Base-by-base conservation (phyloP, 2,797 vertebrate species). In the Liasis olivaceus region DNA sequence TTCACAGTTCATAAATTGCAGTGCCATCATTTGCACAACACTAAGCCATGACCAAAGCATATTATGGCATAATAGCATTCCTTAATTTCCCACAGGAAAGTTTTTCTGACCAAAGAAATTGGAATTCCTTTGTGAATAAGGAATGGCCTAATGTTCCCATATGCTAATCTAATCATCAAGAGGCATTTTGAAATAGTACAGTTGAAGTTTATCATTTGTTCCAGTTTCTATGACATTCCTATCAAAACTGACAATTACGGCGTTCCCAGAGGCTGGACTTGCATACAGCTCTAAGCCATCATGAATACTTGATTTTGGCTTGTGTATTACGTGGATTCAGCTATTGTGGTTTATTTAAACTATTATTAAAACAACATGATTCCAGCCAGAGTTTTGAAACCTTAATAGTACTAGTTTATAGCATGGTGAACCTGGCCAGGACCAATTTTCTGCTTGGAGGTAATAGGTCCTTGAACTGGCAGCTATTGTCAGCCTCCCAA, bases 211-310 rank as follows among this genome's bases (percentile, higher is more conserved):
- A 11, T 92, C 91, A 62, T 0, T 87, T 31, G 60, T 0, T 2
- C 94, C 89, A 89, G n/a, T 93, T 95, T 93, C 92, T 85, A 42
- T 87, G 60, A 89, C 22, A 62, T 2, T 90, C 94, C 95, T 72
- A 85, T 59, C 90, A 91, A 95, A 96, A 95, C 87, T 93, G 92
- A 93, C 81, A 88, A 63, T 86, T 51, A 88, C 54, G 89, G 88
- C 94, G 92, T 94, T 94, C 95, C 94, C 0, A 0, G 5, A 3
- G 17, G 9, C 64, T 66, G 47, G 47, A 4, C 47, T 51, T 51
- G 47, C 47, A 51, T 51, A 51, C 47, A 51, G 3, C 47, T 51
- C 47, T 51, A 51, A 51, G 47, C 47, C 47, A 51, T 51, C 47
- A 51, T 51, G 47, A 51, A 51, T 51, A 51, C 47, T 51, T 51